phyloP scores from a whole-genome alignment of 2,888 invertebrate genomes.

The Drosophila helvetica region DNA sequence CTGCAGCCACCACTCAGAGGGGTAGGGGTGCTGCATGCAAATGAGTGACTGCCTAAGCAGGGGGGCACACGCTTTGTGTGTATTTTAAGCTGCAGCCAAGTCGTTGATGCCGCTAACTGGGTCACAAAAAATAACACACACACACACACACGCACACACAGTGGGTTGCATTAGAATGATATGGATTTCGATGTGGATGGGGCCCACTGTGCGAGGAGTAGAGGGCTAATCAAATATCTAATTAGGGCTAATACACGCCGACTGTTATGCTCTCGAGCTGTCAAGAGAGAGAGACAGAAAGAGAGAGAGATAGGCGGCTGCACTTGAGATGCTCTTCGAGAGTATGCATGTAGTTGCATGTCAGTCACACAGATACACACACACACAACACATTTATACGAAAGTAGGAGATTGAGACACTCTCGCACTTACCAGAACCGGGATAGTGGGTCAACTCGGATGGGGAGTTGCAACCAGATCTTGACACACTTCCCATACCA shows the following conservation, averaged over 20 bases:
- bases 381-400: background rate
- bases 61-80: background rate
- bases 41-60: background rate
- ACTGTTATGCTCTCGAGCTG: conserved; percentile 25
- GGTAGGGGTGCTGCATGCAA: background rate
- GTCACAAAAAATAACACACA: conserved; percentile 57
- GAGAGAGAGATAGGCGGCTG: background rate
- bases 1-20: too few relatives aligned
- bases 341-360: conserved; percentile 36
- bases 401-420: conserved; percentile 23
- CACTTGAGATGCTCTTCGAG: conserved; percentile 28
- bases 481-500: conserved; percentile 39
- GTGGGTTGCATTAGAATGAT: background rate
- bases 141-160: background rate
- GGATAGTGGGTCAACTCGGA: conserved; percentile 47
- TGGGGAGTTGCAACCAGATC: conserved; percentile 46
- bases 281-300: conserved; percentile 2
- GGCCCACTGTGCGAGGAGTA: conserved; percentile 8
- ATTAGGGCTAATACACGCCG: conserved; percentile 26
- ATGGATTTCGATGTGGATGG: background rate
- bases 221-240: conserved; percentile 41
- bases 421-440: conserved; percentile 28
- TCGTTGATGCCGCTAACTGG: conserved; percentile 54
- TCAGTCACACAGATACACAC: conserved; percentile 12
- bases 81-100: conserved; percentile 16